A percentile compares a stretch with the other conserved stretches of the same genome.
phyloP scores from a whole-genome alignment of 2,888 invertebrate species.

The Amphipoea oculea region DNA sequence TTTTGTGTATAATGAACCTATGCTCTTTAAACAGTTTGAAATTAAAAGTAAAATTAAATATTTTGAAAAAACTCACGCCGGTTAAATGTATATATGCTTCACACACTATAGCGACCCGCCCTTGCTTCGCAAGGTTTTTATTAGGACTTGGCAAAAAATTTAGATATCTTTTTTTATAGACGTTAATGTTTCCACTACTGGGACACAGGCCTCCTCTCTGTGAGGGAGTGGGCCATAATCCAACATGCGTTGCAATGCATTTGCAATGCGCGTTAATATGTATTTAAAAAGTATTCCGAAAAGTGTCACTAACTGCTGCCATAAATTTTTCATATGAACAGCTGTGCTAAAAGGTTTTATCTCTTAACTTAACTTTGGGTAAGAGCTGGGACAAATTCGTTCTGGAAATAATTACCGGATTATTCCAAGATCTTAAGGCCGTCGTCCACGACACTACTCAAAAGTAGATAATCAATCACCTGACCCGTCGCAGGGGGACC shows the following conservation, averaged over 20 bases:
- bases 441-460: neutral
- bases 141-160: too few relatives aligned
- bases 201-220: neutral
- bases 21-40: too few relatives aligned
- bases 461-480: neutral
- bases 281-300: conserved; percentile 56
- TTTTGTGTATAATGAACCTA: too few relatives aligned
- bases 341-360: conserved; percentile 58
- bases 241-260: conserved; percentile 22
- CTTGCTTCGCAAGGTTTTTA: too few relatives aligned
- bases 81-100: neutral
- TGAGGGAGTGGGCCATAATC: neutral
- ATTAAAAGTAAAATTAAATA: too few relatives aligned
- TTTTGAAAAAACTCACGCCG: too few relatives aligned
- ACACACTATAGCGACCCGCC: neutral
- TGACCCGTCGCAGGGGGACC: too few relatives aligned
- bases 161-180: too few relatives aligned
- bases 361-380: conserved; percentile 18
- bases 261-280: conserved; percentile 51
- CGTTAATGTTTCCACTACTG: neutral
- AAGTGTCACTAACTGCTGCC: conserved; percentile 52
- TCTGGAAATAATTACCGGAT: conserved; percentile 10
- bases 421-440: neutral
- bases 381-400: conserved; percentile 17
- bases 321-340: conserved; percentile 59